phyloP scores from a whole-genome alignment of 37 sponge, comb jelly and placozoan species.

The Axinella damicornis region DNA sequence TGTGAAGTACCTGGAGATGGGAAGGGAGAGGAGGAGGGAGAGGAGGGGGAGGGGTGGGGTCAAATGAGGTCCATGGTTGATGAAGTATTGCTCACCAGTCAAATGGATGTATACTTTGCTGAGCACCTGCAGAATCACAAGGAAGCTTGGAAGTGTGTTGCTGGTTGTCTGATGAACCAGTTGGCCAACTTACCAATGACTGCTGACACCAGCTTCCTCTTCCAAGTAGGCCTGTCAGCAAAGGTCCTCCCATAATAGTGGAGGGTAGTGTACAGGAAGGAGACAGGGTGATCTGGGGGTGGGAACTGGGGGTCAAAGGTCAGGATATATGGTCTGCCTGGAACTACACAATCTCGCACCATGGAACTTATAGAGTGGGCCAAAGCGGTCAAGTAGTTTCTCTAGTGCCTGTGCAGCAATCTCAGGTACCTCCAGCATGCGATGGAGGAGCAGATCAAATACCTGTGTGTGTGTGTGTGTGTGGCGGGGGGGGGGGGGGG shows the following conservation, averaged over 20 bases:
- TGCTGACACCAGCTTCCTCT: slow-evolving; percentile 67
- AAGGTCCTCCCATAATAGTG: slow-evolving; percentile 80
- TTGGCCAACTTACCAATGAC: slow-evolving; percentile 58
- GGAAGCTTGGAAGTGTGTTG: background rate
- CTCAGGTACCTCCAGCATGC: slow-evolving; percentile 72
- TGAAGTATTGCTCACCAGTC: background rate
- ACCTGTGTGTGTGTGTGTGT: slow-evolving; percentile 34
- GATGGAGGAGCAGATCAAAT: slow-evolving; percentile 81
- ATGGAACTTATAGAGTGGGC: slow-evolving; percentile 84
- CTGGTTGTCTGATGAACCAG: background rate
- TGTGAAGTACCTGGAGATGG: slow-evolving; percentile 56
- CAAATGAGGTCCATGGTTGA: background rate
- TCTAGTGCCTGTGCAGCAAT: slow-evolving; percentile 48
- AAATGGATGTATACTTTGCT: background rate
- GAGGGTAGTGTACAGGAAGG: slow-evolving; percentile 80
- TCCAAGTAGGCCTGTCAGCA: slow-evolving; percentile 43
- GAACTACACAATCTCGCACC: slow-evolving; percentile 16
- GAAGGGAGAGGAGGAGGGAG: background rate
- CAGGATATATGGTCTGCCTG: background rate
- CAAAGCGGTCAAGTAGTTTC: slow-evolving; percentile 53
- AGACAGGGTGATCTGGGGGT: slow-evolving; percentile 63
- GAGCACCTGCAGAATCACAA: slow-evolving; percentile 12
- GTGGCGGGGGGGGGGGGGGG: background rate
- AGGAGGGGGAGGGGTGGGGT: background rate
- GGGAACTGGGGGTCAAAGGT: background rate